A percentile compares a stretch with the other conserved stretches of the same genome.
Evolutionary conservation across 2,888 invertebrate genomes (phyloP).

Genomic region (Dynastes maya): DNA sequence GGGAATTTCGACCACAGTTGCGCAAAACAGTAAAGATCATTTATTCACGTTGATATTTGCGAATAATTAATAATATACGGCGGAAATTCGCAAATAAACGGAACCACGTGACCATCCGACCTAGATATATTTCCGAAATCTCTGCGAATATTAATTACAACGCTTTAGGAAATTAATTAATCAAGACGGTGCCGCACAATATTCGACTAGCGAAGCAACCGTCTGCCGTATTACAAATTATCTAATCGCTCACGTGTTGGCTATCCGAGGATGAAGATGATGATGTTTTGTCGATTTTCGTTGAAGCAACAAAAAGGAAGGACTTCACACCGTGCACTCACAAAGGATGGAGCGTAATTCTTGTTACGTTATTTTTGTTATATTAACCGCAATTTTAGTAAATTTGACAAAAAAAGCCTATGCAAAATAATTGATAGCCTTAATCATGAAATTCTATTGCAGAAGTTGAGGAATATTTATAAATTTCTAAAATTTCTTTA

Average conservation of each 20-base stretch:
- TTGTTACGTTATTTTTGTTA: not conserved
- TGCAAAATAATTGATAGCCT: too few relatives aligned
- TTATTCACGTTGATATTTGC: constrained; percentile 6
- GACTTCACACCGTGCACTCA: too few relatives aligned
- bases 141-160: constrained; percentile 37
- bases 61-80: constrained; percentile 29
- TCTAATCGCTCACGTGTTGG: constrained; percentile 13
- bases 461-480: too few relatives aligned
- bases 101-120: constrained; percentile 14
- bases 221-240: constrained; percentile 28
- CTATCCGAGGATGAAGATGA: not conserved
- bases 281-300: constrained; percentile 22
- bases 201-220: constrained; percentile 19
- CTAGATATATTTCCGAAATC: constrained; percentile 26
- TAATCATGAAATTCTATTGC: too few relatives aligned
- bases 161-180: constrained; percentile 31
- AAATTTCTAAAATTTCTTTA: too few relatives aligned
- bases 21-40: constrained; percentile 11
- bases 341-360: not conserved
- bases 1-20: too few relatives aligned
- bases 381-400: too few relatives aligned
- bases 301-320: not conserved
- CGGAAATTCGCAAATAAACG: constrained; percentile 30
- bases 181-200: constrained; percentile 5
- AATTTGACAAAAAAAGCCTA: too few relatives aligned